Evolutionary conservation across 35 echinoderm and acorn worm genomes (phyloP).

Genomic region (Hemicentrotus pulcherrimus): DNA sequence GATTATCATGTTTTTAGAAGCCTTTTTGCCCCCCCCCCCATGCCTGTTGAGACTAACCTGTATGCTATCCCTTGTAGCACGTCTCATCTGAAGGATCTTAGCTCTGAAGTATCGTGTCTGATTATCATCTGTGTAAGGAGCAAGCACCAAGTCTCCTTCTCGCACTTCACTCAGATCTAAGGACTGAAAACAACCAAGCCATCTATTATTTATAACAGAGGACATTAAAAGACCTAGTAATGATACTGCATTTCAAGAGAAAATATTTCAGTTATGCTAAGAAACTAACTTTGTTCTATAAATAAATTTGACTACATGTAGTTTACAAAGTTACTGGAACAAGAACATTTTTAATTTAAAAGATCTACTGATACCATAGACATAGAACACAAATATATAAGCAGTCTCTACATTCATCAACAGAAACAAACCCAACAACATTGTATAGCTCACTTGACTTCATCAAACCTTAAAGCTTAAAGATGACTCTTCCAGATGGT

Average conservation of each 20-base stretch:
- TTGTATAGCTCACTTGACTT: neutral
- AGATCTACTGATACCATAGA: neutral
- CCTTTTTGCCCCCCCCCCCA: neutral
- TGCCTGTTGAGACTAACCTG: slow-evolving; percentile 17
- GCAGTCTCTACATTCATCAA: too few relatives aligned
- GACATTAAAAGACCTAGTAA: too few relatives aligned
- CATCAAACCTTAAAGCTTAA: neutral
- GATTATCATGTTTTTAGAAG: neutral
- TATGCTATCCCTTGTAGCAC: neutral
- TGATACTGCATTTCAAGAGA: too few relatives aligned
- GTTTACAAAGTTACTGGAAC: neutral
- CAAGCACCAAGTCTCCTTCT: slow-evolving; percentile 30
- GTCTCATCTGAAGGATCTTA: neutral
- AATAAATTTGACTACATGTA: too few relatives aligned
- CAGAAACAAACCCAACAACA: too few relatives aligned
- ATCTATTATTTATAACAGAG: too few relatives aligned
- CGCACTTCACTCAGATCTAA: neutral
- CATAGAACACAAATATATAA: neutral
- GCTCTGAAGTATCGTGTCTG: neutral
- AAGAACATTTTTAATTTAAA: neutral
- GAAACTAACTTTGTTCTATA: neutral
- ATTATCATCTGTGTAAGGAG: neutral
- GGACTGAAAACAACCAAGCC: neutral
- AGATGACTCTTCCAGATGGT: neutral
- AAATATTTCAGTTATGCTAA: too few relatives aligned